Evolutionary conservation across 2,888 invertebrate genomes (phyloP), one percentile per base, ranked within the genome.

Genomic region (Nipponacmea schrenckii): DNA sequence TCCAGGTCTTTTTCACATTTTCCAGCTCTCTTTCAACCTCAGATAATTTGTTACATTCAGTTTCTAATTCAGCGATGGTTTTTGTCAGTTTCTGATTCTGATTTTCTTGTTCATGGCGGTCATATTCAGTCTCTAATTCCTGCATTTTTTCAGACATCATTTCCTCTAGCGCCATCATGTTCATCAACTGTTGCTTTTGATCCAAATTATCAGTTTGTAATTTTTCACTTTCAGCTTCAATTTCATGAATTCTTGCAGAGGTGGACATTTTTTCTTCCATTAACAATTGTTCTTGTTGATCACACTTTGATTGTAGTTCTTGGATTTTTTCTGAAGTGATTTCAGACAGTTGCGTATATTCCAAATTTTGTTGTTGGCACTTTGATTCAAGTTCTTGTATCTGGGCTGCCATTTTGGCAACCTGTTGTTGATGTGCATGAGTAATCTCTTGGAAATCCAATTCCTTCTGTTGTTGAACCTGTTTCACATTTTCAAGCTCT

Each of bases 31-130:
- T 24, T 24, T 56, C 20, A 17, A 74, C 72, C 17, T 67, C 62
- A 64, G 71, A 72, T n/a, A 71, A 66, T 26, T 71, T 71, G 44
- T 72, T 27, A 39, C 70, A 31, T 2, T 45, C 15, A 63, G 66
- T 56, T 24, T 67, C 31, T 27, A 64, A 48, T 20, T 64, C 68
- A 24, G n/a, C 56, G 15, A 70, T 15, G 5, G 48, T 69, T 44
- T 64, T 64, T 14, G 56, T 24, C 56, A 24, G 56, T 10, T 56
- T 56, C 24, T 24, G 14, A 20, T 20, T 14, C 10, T 24, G 20
- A 24, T 56, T 15, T 56, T 56, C 56, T 0, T 8, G 24, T 24
- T 56, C 24, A 10, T 56, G 56, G 15, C n/a, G 20, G 2, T 24
- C 20, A 20, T 24, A 56, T 56, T 56, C 56, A 10, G 20, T 24